These are phyloP conservation scores for Hippopotamyrus pictus DNA, from an alignment of 2,797 vertebrate species.

Conservation along the genomic window DNA sequence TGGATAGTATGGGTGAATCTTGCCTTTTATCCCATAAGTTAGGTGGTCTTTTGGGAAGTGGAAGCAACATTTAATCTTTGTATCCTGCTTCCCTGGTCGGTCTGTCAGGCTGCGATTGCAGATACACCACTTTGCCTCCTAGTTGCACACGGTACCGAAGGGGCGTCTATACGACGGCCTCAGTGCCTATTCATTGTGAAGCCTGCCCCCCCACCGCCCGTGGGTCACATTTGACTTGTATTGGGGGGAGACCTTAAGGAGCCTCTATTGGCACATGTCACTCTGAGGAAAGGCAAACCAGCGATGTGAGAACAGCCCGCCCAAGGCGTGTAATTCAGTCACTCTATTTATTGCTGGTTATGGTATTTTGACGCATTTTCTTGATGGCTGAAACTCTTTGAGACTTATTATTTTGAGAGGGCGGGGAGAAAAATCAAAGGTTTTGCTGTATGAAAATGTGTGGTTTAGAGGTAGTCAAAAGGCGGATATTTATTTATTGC, in stretches of 20 bases:
- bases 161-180: neutral
- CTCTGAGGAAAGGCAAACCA: conserved; percentile 4
- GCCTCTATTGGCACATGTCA: neutral
- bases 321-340: neutral
- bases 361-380: conserved; percentile 4
- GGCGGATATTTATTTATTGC: conserved; percentile 27
- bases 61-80: neutral
- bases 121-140: neutral
- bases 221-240: neutral
- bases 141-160: neutral
- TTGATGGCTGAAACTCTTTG: conserved; percentile 4
- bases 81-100: neutral
- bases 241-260: neutral
- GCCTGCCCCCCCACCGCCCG: neutral
- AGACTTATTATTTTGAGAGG: neutral
- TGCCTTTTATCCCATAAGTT: neutral
- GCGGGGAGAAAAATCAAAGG: conserved; percentile 1
- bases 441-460: conserved; percentile 9
- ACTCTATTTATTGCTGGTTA: conserved; percentile 11
- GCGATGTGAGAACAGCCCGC: neutral
- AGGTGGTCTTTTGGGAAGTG: neutral
- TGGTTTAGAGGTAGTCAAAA: conserved; percentile 9
- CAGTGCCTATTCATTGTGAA: neutral
- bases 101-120: neutral
- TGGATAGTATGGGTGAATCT: neutral